Conservation (phyloP, 2,113 vertebrate species). For the Oxygymnocypris stewartii region DNA sequence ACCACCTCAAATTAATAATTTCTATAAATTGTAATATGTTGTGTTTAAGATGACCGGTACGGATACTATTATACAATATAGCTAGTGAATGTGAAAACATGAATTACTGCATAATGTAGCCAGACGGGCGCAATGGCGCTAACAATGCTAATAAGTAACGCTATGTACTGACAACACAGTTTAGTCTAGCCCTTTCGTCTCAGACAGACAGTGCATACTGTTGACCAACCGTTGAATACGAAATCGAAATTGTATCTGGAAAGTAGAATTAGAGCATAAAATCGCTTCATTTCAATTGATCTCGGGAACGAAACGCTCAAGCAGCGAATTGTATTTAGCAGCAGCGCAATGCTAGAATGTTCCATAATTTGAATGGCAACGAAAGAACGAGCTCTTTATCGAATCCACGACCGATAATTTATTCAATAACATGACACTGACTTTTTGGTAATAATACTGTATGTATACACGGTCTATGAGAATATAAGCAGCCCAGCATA, state of each 20-base stretch:
- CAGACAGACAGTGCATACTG: background rate
- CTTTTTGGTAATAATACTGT: background rate
- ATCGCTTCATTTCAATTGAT: background rate
- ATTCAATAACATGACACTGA: background rate
- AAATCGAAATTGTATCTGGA: background rate
- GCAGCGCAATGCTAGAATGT: background rate
- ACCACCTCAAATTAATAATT: background rate
- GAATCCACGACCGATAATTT: background rate
- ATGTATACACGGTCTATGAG: background rate
- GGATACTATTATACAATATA: background rate
- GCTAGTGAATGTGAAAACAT: background rate
- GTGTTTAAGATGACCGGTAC: background rate
- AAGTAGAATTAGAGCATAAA: background rate
- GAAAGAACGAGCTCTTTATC: background rate
- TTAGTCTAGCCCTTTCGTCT: background rate
- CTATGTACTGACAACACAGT: background rate
- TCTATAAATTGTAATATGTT: background rate
- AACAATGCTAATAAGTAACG: constrained; percentile 13
- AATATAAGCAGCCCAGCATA: background rate
- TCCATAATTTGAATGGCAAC: background rate
- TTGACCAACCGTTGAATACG: background rate
- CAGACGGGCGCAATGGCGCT: constrained; percentile 31
- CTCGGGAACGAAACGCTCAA: background rate
- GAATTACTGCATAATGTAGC: constrained; percentile 20
- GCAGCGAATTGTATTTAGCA: background rate